phyloP scores from a whole-genome alignment of 2,888 invertebrate genomes.

The Agriotes lineatus region DNA sequence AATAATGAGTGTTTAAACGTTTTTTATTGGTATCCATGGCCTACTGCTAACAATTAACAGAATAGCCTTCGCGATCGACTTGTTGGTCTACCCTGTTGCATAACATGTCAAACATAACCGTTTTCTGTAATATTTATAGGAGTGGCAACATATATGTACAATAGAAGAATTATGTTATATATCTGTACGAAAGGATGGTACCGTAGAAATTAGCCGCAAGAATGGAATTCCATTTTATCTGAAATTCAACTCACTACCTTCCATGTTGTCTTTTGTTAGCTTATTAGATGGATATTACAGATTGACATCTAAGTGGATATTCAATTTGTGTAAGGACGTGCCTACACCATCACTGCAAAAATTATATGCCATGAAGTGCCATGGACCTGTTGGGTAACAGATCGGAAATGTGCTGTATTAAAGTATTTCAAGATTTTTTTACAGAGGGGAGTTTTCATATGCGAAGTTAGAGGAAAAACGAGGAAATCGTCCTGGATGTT shows the following conservation, averaged over 20 bases:
- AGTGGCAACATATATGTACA: slow-evolving; percentile 79
- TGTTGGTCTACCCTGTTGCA: no score
- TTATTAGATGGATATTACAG: slow-evolving; percentile 90
- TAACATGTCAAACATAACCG: no score
- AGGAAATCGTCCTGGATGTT: slow-evolving; percentile 81
- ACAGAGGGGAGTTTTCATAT: slow-evolving; percentile 85
- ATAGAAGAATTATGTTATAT: slow-evolving; percentile 89
- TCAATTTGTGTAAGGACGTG: slow-evolving; percentile 87
- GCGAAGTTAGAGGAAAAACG: slow-evolving; percentile 86
- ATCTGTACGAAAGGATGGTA: slow-evolving; percentile 78
- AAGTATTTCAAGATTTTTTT: background rate
- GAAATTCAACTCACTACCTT: slow-evolving; percentile 75
- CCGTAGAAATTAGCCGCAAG: slow-evolving; percentile 81
- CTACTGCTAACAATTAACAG: no score
- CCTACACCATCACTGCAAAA: slow-evolving; percentile 83
- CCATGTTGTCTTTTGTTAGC: slow-evolving; percentile 84
- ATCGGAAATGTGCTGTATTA: slow-evolving; percentile 35
- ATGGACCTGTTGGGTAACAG: slow-evolving; percentile 88
- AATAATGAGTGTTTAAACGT: no score
- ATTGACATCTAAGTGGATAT: slow-evolving; percentile 89
- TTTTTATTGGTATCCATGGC: no score
- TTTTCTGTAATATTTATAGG: slow-evolving; percentile 64
- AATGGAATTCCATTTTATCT: slow-evolving; percentile 84
- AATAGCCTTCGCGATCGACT: no score
- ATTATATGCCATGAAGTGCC: slow-evolving; percentile 81